Evolutionary conservation across 1,140 invertebrate species (phyloP).

Genomic region (Augochlora pura): DNA sequence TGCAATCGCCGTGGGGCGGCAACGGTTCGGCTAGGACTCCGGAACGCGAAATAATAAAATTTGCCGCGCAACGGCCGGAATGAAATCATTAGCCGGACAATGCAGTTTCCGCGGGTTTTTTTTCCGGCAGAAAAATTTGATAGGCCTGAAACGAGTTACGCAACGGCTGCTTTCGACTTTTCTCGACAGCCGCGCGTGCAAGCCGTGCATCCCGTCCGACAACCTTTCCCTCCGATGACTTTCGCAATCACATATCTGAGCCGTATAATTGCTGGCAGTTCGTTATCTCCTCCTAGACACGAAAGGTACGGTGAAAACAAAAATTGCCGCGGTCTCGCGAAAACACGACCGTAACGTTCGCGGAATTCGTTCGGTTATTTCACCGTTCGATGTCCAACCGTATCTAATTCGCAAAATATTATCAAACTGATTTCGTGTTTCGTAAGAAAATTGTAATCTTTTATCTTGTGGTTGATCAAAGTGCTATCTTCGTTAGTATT

Average conservation of each 20-base stretch:
- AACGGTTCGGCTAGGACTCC: too few species aligned
- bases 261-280: background rate
- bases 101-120: background rate
- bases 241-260: conserved; percentile 15
- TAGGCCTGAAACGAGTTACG: conserved; percentile 3
- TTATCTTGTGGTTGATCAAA: too few species aligned
- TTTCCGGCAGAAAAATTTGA: conserved; percentile 6
- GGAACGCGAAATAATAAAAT: conserved; percentile 19
- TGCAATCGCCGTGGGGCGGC: background rate
- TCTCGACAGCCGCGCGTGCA: background rate
- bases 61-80: background rate
- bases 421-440: too few species aligned
- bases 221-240: conserved; percentile 18
- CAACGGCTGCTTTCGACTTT: conserved; percentile 14
- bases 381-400: too few species aligned
- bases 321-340: background rate
- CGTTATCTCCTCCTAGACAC: background rate
- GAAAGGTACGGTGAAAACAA: background rate
- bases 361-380: background rate
- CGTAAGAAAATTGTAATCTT: too few species aligned
- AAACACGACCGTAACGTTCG: background rate
- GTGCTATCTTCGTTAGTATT: too few species aligned
- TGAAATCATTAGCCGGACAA: conserved; percentile 31
- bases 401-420: too few species aligned
- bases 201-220: conserved; percentile 7